Evolutionary conservation across 2,888 invertebrate species (phyloP), one percentile per base, ranked within the genome.

Genomic region (Meloe dianella): DNA sequence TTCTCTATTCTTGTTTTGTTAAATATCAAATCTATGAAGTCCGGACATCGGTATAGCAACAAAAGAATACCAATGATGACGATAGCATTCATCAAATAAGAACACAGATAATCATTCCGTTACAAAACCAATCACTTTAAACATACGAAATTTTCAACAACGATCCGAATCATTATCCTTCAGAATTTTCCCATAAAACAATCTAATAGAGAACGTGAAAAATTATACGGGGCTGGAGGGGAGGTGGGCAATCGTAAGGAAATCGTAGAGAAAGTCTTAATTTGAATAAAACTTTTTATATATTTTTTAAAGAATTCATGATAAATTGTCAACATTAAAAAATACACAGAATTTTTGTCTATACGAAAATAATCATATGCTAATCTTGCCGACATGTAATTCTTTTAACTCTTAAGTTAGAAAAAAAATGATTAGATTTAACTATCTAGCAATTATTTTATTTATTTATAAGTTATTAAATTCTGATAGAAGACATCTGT

Each of bases 1-100:
- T 71, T 71, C 67, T 68, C 67, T 73, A 68, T 70, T 60, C 57
- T 63, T 38, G 63, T 70, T 62, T 64, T 59, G 61, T 63, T 38
- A 60, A 32, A 38, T 60, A 29, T 29, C 60, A 14, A 30, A 30
- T 9, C 57, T 47, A 47, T 47, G 10, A 47, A 47, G 20, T 47
- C 20, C 47, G 47, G 47, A 47, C 47, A 47, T 47, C 47, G 47
- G 47, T 20, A 47, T 47, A 47, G 3, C 47, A 47, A 47, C 47
- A 47, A 47, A 47, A 47, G 47, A 47, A 47, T 47, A 47, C 47
- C 47, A 20, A 47, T 20, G 47, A 47, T 47, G 47, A 47, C 47
- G 17, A 20, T 20, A 20, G 47, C 47, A 47, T 47, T 47, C 47
- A 47, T 47, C 47, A 47, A 47, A 47, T 47, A 47, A 47, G 47